These are phyloP conservation scores for Labeo catla DNA, from an alignment of 2,113 vertebrate species.

Conservation along the genomic window DNA sequence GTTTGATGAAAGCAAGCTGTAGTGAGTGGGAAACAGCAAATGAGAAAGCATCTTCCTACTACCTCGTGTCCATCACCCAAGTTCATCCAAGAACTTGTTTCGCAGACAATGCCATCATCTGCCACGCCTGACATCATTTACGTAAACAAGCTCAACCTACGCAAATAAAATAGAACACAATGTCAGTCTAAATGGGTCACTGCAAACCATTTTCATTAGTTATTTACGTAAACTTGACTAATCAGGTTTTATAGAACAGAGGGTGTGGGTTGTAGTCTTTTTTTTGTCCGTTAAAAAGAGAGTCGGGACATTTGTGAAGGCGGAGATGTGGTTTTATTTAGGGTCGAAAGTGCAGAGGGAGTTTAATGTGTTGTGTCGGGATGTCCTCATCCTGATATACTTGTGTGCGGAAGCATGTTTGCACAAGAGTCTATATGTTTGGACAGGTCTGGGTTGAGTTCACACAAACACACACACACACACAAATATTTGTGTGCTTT, in stretches of 20 bases:
- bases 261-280: neutral
- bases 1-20: slow-evolving; percentile 26
- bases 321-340: neutral
- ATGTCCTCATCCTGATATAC: neutral
- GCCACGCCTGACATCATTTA: neutral
- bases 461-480: neutral
- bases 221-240: slow-evolving; percentile 22
- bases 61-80: neutral
- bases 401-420: slow-evolving; percentile 8
- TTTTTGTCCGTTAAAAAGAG: neutral
- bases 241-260: neutral
- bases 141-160: slow-evolving; percentile 14
- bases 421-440: slow-evolving; percentile 6
- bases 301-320: neutral
- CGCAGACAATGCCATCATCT: neutral
- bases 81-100: slow-evolving; percentile 10
- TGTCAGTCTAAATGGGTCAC: slow-evolving; percentile 20
- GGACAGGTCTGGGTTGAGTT: slow-evolving; percentile 24
- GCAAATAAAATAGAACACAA: slow-evolving; percentile 21
- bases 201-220: slow-evolving; percentile 1
- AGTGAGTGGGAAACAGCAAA: neutral
- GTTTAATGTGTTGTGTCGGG: slow-evolving; percentile 8
- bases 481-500: slow-evolving; percentile 26
- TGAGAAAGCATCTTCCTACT: neutral
- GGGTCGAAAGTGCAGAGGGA: neutral